Evolutionary conservation across 2,888 invertebrate species (phyloP), one percentile per base, ranked within the genome.

Genomic region (Xestia rhomboidea): DNA sequence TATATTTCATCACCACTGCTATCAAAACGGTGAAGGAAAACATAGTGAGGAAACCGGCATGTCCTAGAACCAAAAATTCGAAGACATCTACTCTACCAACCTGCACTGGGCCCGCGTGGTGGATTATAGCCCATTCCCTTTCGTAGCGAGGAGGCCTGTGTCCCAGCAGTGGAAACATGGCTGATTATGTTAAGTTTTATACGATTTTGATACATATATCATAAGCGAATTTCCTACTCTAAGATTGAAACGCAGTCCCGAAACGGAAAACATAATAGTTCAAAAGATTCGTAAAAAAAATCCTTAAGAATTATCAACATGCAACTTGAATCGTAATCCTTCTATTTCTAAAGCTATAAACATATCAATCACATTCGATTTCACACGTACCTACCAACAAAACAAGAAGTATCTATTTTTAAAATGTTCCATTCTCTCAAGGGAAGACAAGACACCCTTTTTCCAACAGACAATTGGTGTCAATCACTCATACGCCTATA

Each of bases 401-500:
- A 62, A 44, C 21, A 5, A 49, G 34, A 51, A 8, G 6, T 18
- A 77, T 49, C n/a, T 67, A 44, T 66, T 78, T 71, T 51, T 11
- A 0, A 38, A 78, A 79, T 79, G 67, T 44, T 30, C 34, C 21
- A 51, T 72, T 38, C 27, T 66, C 78, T 71, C 57, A 27, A 21
- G 49, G 34, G 57, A 66, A 66, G 49, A 27, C 66, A 8, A 64
- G 64, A 64, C 41, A 51, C 24, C 64, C 49, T 46, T 64, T 57
- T 38, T 68, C 46, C 8, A 41, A 10, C 60, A 80, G 27, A 77
- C 67, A 75, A 83, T 77, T 46, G 64, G 0, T 60, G 79, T 80
- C 83, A 82, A 78, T 87, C 76, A 83, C 60, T 75, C 77, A 75
- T 73, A 71, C 51, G 62, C 73, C 44, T 64, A 67, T 27, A 34